phyloP scores from a whole-genome alignment of 2,888 invertebrate genomes.

The Erebia epiphron region DNA sequence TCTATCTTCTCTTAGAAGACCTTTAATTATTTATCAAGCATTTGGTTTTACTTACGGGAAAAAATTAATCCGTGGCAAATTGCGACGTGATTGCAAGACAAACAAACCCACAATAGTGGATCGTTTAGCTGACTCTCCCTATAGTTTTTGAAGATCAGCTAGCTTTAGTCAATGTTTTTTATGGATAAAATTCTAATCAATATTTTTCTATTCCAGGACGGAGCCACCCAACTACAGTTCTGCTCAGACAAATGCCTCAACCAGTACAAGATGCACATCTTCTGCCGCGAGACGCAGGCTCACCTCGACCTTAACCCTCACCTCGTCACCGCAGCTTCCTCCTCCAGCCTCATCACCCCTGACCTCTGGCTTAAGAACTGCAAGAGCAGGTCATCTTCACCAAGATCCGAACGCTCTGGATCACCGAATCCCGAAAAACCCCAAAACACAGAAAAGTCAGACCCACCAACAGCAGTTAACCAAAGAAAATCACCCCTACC shows the following conservation, averaged over 20 bases:
- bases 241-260: slow-evolving; percentile 96
- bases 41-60: no score
- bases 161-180: no score
- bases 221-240: slow-evolving; percentile 95
- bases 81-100: no score
- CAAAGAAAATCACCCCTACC: slow-evolving; percentile 82
- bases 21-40: no score
- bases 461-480: slow-evolving; percentile 47
- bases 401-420: slow-evolving; percentile 80
- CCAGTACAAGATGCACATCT: slow-evolving; percentile 98
- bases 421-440: slow-evolving; percentile 77
- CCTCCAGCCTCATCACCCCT: slow-evolving; percentile 90
- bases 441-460: slow-evolving; percentile 57
- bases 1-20: no score
- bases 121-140: no score
- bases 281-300: slow-evolving; percentile 96
- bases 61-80: no score
- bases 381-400: slow-evolving; percentile 85
- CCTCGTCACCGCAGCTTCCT: slow-evolving; percentile 78
- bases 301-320: slow-evolving; percentile 94
- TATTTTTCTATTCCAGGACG: slow-evolving; percentile 84
- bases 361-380: slow-evolving; percentile 95
- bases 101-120: no score
- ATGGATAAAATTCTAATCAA: slow-evolving; percentile 1
- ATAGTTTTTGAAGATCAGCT: no score